Evolutionary conservation across 2,797 vertebrate species (phyloP).

Genomic region (Emys orbicularis): DNA sequence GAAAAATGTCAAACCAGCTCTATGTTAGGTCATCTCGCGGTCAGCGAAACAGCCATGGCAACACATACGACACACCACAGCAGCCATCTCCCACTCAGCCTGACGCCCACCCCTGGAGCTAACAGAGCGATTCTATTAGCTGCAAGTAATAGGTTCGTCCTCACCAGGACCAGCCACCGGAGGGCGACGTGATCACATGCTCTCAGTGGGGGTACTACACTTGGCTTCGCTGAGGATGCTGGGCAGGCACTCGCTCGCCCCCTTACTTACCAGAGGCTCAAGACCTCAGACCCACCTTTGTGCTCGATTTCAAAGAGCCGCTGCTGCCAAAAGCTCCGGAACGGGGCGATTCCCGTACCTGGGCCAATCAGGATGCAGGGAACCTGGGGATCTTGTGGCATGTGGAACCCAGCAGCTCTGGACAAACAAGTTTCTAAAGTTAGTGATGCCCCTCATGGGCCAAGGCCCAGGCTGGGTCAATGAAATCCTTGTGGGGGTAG

Average conservation of each 20-base stretch:
- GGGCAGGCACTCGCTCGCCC: neutral
- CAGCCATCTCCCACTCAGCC: neutral
- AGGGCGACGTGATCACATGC: neutral
- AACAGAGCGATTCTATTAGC: neutral
- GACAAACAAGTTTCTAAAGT: neutral
- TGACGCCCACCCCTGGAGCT: neutral
- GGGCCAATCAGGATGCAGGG: slow-evolving; percentile 97
- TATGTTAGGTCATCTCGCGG: neutral
- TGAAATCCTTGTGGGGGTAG: neutral
- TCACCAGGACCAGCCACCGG: neutral
- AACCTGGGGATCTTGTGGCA: slow-evolving; percentile 92
- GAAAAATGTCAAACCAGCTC: neutral
- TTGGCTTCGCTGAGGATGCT: neutral
- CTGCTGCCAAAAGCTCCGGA: slow-evolving; percentile 99
- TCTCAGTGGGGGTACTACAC: neutral
- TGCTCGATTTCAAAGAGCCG: slow-evolving; percentile 92
- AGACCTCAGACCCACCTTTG: slow-evolving; percentile 77
- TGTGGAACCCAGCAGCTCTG: slow-evolving; percentile 93
- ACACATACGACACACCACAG: neutral
- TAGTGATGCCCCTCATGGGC: neutral
- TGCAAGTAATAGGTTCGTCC: neutral
- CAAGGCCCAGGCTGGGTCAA: neutral
- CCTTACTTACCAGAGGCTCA: neutral
- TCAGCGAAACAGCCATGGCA: neutral
- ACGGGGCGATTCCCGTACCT: slow-evolving; percentile 96